Conservation (phyloP, 2,888 invertebrate species). For the Scaeva pyrastri region DNA sequence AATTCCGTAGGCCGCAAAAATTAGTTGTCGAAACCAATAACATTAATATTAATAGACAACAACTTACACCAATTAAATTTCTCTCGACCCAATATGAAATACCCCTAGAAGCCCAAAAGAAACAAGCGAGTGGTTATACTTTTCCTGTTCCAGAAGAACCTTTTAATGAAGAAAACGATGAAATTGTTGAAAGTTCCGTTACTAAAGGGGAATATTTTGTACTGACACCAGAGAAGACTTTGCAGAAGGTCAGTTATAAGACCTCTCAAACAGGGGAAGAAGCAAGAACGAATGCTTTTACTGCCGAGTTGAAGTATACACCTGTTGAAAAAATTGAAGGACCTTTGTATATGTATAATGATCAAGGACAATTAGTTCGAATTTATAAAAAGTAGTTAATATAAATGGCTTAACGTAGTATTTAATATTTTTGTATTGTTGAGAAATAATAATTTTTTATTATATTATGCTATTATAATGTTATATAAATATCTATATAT, state of each 20-base stretch:
- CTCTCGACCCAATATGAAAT: conserved; percentile 44
- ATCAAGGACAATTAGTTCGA: conserved; percentile 81
- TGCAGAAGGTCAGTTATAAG: conserved; percentile 82
- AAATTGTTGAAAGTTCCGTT: conserved; percentile 76
- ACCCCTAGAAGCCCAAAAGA: conserved; percentile 23
- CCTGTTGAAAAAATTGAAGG: conserved; percentile 83
- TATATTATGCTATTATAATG: no score
- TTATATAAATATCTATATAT: no score
- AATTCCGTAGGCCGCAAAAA: conserved; percentile 62
- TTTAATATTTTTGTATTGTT: no score
- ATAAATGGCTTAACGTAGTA: no score
- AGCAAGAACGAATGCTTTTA: conserved; percentile 80
- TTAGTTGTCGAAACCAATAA: conserved; percentile 52
- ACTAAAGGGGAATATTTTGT: conserved; percentile 83
- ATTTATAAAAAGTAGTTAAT: conserved; percentile 79
- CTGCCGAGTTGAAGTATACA: conserved; percentile 83
- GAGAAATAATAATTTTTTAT: no score
- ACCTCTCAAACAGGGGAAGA: conserved; percentile 81
- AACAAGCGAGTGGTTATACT: conserved; percentile 20
- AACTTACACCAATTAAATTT: conserved; percentile 22
- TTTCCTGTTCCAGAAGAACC: conserved; percentile 25
- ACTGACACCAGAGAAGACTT: conserved; percentile 81
- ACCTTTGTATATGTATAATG: conserved; percentile 83
- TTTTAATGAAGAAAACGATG: conserved; percentile 49
- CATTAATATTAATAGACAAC: conserved; percentile 39